Evolutionary conservation across 1,140 invertebrate genomes (phyloP).

Genomic region (Frieseomelitta varia): DNA sequence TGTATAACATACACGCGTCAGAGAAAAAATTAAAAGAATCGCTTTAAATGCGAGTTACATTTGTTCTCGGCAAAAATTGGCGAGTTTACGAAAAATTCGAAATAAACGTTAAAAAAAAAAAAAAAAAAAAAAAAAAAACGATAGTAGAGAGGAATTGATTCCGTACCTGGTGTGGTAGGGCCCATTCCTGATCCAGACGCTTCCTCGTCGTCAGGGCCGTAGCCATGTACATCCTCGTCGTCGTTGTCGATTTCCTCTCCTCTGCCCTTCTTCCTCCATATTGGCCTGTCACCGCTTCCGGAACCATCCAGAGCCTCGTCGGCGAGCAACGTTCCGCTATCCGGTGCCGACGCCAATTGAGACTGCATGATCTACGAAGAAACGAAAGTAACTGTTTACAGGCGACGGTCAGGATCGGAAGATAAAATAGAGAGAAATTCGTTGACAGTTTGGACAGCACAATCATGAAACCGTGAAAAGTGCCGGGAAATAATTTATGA

Average conservation of each 20-base stretch:
- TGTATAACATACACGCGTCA: too few relatives aligned
- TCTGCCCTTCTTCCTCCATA: conserved; percentile 65
- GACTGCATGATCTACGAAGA: conserved; percentile 66
- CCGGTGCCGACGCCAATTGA: conserved; percentile 76
- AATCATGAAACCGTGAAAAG: neutral
- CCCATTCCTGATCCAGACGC: conserved; percentile 80
- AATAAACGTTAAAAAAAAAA: too few relatives aligned
- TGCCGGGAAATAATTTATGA: too few relatives aligned
- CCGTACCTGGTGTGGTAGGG: conserved; percentile 61
- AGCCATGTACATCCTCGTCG: conserved; percentile 70
- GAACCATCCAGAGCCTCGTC: conserved; percentile 79
- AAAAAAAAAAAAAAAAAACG: too few relatives aligned
- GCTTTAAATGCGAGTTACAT: too few relatives aligned
- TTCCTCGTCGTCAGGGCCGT: conserved; percentile 72
- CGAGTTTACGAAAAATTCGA: too few relatives aligned
- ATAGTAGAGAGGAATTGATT: neutral
- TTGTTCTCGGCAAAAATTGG: too few relatives aligned
- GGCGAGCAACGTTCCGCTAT: conserved; percentile 74
- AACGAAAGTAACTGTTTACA: neutral
- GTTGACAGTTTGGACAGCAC: neutral
- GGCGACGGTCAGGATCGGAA: neutral
- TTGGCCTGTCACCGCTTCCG: conserved; percentile 76
- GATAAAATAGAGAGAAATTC: neutral
- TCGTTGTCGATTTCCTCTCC: conserved; percentile 69
- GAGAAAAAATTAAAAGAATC: too few relatives aligned